These are phyloP conservation scores for Conus canariensis DNA, from an alignment of 2,888 invertebrate species.

Conservation along the genomic window DNA sequence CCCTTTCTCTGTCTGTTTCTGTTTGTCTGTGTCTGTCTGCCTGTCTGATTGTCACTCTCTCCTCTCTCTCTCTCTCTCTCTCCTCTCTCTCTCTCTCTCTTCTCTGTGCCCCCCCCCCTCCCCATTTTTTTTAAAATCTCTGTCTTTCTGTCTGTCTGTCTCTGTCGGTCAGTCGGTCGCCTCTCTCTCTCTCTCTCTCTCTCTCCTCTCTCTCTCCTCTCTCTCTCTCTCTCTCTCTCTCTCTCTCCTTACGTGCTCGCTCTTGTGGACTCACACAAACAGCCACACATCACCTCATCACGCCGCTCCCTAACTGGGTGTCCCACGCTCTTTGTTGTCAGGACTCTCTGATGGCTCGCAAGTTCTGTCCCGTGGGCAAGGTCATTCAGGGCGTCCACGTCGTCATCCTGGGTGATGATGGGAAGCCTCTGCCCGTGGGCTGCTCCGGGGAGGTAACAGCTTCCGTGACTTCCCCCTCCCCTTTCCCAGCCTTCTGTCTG, in stretches of 20 bases:
- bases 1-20: neutral
- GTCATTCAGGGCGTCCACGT: conserved; percentile 75
- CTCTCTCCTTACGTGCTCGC: too few relatives aligned
- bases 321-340: conserved; percentile 37
- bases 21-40: neutral
- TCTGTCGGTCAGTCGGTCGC: neutral
- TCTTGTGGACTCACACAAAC: too few relatives aligned
- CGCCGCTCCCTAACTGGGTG: too few relatives aligned
- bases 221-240: too few relatives aligned
- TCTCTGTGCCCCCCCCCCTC: neutral
- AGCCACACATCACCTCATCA: too few relatives aligned
- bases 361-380: conserved; percentile 78
- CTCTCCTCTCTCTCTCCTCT: neutral
- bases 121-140: neutral
- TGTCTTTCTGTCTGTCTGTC: neutral
- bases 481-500: too few relatives aligned
- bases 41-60: neutral
- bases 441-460: conserved; percentile 77
- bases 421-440: conserved; percentile 75
- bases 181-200: neutral
- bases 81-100: neutral
- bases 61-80: neutral
- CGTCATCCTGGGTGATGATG: conserved; percentile 73
- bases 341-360: conserved; percentile 68
- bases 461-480: neutral